A percentile compares a stretch with the other conserved stretches of the same genome.
These are phyloP conservation scores for Brassicogethes aeneus DNA, from an alignment of 2,888 invertebrate genomes.

Conservation along the genomic window DNA sequence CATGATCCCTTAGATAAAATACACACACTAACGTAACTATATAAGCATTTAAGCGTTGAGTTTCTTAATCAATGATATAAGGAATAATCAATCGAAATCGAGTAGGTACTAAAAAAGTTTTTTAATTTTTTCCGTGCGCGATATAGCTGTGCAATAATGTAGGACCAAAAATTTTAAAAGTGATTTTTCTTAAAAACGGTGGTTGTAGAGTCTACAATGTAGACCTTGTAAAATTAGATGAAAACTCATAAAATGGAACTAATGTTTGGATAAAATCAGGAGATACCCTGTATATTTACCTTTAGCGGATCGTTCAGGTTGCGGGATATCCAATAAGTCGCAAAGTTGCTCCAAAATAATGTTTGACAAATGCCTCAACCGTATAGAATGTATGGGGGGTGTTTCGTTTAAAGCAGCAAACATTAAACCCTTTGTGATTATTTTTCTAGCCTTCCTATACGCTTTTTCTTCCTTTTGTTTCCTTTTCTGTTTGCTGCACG, in stretches of 20 bases:
- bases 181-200: too few species aligned
- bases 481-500: constrained; percentile 16
- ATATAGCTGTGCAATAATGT: too few species aligned
- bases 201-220: too few species aligned
- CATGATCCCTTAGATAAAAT: too few species aligned
- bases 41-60: too few species aligned
- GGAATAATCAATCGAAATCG: too few species aligned
- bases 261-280: too few species aligned
- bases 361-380: constrained; percentile 47
- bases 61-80: too few species aligned
- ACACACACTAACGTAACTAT: too few species aligned
- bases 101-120: too few species aligned
- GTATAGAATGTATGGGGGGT: constrained; percentile 47
- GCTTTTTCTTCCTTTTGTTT: constrained; percentile 17
- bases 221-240: not conserved
- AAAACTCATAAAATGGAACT: constrained; percentile 3
- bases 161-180: too few species aligned
- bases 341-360: constrained; percentile 47
- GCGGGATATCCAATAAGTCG: constrained; percentile 75
- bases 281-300: constrained; percentile 5
- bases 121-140: too few species aligned
- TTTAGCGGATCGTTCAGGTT: constrained; percentile 49
- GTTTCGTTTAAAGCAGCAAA: constrained; percentile 25
- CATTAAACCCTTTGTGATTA: constrained; percentile 22
- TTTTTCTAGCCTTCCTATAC: constrained; percentile 18